These are phyloP conservation scores for Elysia crispata DNA, from an alignment of 2,888 invertebrate genomes.

Conservation along the genomic window DNA sequence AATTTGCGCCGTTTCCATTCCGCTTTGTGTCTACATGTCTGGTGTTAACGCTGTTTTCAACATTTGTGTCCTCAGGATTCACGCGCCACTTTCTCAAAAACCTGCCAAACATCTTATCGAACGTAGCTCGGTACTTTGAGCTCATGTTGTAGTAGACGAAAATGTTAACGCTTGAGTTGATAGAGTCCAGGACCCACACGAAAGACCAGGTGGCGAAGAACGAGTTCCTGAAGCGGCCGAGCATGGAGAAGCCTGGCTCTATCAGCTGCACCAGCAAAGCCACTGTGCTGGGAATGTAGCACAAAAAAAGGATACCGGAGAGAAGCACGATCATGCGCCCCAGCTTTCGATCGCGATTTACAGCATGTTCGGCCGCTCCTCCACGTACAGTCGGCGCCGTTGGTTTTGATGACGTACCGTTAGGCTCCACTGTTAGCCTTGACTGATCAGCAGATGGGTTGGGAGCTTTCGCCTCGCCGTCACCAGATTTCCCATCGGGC, in stretches of 20 bases:
- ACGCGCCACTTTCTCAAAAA: too few relatives aligned
- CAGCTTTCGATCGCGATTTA: not conserved
- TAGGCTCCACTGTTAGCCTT: too few relatives aligned
- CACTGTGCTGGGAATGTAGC: constrained; percentile 20
- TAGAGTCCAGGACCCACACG: constrained; percentile 7
- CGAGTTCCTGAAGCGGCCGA: constrained; percentile 1
- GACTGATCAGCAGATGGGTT: too few relatives aligned
- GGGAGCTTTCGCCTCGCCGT: too few relatives aligned
- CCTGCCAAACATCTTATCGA: not conserved
- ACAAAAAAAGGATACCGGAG: constrained; percentile 9
- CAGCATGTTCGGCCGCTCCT: not conserved
- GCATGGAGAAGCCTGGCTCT: constrained; percentile 15
- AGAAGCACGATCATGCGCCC: constrained; percentile 16
- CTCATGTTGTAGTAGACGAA: constrained; percentile 38
- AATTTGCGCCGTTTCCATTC: too few relatives aligned
- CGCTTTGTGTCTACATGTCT: too few relatives aligned
- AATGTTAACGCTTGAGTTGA: constrained; percentile 37
- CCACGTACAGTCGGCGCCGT: too few relatives aligned
- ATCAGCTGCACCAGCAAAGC: not conserved
- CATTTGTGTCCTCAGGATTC: too few relatives aligned
- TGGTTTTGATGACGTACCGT: too few relatives aligned
- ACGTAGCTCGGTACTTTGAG: constrained; percentile 20
- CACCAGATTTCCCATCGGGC: too few relatives aligned
- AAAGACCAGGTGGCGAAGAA: constrained; percentile 25
- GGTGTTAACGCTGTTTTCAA: too few relatives aligned